These are phyloP conservation scores for Andinoacara biseriatus DNA, from an alignment of 2,113 vertebrate genomes.

Conservation along the genomic window DNA sequence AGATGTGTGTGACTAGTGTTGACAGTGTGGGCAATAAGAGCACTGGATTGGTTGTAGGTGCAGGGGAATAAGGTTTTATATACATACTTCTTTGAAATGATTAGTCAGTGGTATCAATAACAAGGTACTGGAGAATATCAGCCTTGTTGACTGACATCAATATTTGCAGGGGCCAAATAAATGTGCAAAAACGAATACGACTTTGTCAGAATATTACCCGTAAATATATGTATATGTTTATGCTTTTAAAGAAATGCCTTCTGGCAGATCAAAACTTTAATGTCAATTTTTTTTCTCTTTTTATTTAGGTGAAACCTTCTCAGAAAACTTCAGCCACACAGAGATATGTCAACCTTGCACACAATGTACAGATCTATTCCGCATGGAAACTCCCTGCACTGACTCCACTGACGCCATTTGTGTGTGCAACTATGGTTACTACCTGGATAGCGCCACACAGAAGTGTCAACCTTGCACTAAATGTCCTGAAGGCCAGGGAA, in stretches of 20 bases:
- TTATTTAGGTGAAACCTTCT: slow-evolving; percentile 88
- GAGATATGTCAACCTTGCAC: slow-evolving; percentile 89
- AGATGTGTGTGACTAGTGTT: background rate
- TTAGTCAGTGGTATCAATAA: background rate
- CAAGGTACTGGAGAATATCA: background rate
- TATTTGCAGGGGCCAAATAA: background rate
- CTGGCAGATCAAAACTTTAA: background rate
- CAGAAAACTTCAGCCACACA: slow-evolving; percentile 88
- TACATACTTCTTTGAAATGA: background rate
- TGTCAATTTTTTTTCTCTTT: background rate
- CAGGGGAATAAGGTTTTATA: background rate
- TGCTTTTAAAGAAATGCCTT: background rate
- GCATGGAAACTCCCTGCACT: slow-evolving; percentile 91
- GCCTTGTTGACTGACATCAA: background rate
- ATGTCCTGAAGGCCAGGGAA: slow-evolving; percentile 86
- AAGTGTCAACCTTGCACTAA: slow-evolving; percentile 84
- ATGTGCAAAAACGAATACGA: background rate
- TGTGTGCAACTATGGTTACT: slow-evolving; percentile 89
- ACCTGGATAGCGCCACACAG: slow-evolving; percentile 57
- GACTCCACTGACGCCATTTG: slow-evolving; percentile 91
- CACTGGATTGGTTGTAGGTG: background rate
- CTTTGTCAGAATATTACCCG: background rate
- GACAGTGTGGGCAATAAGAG: background rate
- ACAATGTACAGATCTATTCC: slow-evolving; percentile 83
- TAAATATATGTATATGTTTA: too few relatives aligned